Evolutionary conservation across 2,113 vertebrate genomes (phyloP).

Genomic region (Nanger granti): DNA sequence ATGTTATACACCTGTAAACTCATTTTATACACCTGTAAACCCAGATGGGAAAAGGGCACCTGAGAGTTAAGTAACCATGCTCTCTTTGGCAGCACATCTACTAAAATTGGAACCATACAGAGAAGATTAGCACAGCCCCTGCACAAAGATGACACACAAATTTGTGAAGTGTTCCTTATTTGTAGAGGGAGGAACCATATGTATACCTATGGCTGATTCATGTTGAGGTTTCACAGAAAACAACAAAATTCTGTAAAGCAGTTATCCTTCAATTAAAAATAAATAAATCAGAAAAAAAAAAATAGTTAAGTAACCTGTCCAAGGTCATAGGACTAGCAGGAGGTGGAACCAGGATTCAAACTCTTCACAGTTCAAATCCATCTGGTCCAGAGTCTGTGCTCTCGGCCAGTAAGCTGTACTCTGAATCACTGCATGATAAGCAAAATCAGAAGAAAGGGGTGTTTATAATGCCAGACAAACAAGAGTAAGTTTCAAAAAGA

Average conservation of each 20-base stretch:
- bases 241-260: background rate
- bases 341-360: background rate
- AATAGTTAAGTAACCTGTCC: background rate
- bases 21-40: background rate
- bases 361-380: background rate
- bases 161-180: background rate
- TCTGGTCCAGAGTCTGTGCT: background rate
- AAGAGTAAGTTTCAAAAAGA: constrained; percentile 16
- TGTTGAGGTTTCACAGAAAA: background rate
- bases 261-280: background rate
- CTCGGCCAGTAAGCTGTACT: background rate
- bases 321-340: background rate
- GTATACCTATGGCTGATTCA: background rate
- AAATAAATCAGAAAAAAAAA: background rate
- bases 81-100: background rate
- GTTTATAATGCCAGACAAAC: constrained; percentile 14
- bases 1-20: background rate
- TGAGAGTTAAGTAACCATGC: background rate
- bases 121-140: background rate
- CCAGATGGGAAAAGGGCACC: background rate
- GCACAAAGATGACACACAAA: background rate
- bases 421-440: background rate
- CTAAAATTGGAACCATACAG: background rate
- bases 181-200: background rate
- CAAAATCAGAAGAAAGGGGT: background rate